phyloP scores from a whole-genome alignment of 1,140 invertebrate species.

The Calliphora vicina region DNA sequence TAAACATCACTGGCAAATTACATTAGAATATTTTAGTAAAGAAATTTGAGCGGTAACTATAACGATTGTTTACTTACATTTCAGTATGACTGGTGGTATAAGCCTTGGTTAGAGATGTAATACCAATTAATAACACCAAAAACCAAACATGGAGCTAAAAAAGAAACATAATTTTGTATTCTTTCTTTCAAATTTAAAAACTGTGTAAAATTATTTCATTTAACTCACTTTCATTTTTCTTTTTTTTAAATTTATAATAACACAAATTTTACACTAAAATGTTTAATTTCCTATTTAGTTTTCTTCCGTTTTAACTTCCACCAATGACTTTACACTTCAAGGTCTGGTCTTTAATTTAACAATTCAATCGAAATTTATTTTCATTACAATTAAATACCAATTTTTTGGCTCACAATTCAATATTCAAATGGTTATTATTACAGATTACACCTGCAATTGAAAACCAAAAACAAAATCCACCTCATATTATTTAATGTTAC shows the following conservation, averaged over 20 bases:
- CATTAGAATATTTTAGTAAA: too few species aligned
- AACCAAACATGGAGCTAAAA: background rate
- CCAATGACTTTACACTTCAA: background rate
- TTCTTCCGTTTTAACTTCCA: slow-evolving; percentile 9
- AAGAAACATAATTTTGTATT: too few species aligned
- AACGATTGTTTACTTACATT: background rate
- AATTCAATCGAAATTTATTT: background rate
- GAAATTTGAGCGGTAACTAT: background rate
- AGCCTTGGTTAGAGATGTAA: background rate
- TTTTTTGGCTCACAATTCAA: background rate
- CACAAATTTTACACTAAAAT: too few species aligned
- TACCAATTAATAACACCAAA: background rate
- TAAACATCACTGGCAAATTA: too few species aligned
- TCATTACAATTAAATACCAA: slow-evolving; percentile 27
- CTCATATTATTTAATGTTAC: background rate
- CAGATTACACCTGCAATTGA: background rate
- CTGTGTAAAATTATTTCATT: background rate
- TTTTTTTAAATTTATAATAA: background rate
- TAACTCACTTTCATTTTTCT: slow-evolving; percentile 30
- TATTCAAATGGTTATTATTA: background rate
- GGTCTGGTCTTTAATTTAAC: slow-evolving; percentile 14
- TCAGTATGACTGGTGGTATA: slow-evolving; percentile 1
- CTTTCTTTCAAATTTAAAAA: background rate
- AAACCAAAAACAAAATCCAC: background rate
- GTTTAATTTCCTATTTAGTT: background rate